These are phyloP conservation scores for Lasioglossum pauxillum DNA, from an alignment of 2,888 invertebrate genomes.

Conservation along the genomic window DNA sequence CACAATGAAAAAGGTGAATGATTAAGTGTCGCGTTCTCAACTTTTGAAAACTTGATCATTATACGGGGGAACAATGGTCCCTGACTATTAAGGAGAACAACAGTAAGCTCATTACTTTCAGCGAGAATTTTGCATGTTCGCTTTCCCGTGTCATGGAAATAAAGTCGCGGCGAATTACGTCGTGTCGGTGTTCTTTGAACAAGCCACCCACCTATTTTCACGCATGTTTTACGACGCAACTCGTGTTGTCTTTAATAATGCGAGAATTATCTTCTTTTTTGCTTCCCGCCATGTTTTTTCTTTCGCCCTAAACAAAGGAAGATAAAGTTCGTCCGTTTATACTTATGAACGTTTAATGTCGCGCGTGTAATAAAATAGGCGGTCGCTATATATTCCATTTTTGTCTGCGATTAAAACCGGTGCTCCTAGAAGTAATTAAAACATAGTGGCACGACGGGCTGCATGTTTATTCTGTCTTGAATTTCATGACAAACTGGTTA, in stretches of 20 bases:
- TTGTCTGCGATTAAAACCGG: conserved; percentile 36
- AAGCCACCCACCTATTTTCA: not conserved
- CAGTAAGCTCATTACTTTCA: not conserved
- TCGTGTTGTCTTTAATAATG: conserved; percentile 30
- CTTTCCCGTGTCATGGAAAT: not conserved
- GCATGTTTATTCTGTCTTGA: conserved; percentile 22
- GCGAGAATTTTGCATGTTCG: not conserved
- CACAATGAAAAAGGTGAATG: not conserved
- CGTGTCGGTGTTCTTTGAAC: not conserved
- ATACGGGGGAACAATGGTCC: not conserved
- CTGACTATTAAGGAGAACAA: not conserved
- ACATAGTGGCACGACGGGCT: conserved; percentile 29
- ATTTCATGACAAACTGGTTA: not conserved
- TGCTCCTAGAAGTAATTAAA: conserved; percentile 34
- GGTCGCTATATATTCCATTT: conserved; percentile 27
- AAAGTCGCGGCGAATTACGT: not conserved
- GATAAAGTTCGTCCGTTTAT: conserved; percentile 44
- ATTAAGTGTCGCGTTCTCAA: not conserved
- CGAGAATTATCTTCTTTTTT: conserved; percentile 18
- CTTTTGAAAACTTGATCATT: not conserved
- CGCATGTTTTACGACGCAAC: not conserved
- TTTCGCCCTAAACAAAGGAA: conserved; percentile 36
- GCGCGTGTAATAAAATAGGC: conserved; percentile 16
- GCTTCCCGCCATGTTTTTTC: not conserved
- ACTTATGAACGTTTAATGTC: conserved; percentile 47